Conservation (phyloP, 2,797 vertebrate genomes). For the Rhinoraja longicauda region DNA sequence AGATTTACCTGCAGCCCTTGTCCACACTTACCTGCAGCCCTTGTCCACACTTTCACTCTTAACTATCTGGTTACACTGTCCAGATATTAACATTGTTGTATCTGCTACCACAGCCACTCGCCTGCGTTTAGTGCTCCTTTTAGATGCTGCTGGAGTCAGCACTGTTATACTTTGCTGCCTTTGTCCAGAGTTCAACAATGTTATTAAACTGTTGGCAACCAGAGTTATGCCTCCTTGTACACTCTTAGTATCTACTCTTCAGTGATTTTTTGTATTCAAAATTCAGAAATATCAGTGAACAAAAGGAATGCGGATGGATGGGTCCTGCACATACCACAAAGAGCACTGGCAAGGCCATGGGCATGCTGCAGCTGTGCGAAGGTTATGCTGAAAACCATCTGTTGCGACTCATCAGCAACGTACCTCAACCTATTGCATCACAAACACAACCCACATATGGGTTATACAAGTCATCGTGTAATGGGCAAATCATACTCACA, state of each 20-base stretch:
- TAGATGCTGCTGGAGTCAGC: neutral
- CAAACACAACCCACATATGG: neutral
- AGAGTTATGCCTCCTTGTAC: too few relatives aligned
- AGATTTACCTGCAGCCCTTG: neutral
- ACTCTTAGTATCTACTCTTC: too few relatives aligned
- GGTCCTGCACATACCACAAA: neutral
- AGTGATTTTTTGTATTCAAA: neutral
- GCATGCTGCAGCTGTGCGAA: neutral
- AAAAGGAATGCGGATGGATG: neutral
- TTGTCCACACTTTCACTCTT: neutral
- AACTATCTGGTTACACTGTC: neutral
- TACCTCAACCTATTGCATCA: too few relatives aligned
- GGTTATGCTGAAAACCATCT: neutral
- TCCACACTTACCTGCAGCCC: neutral
- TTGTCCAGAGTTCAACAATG: neutral
- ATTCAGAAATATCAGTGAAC: neutral
- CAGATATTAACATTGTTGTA: too few relatives aligned
- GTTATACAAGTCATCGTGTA: neutral
- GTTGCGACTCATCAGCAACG: neutral
- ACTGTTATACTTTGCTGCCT: neutral
- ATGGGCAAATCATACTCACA: neutral
- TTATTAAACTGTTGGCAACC: neutral
- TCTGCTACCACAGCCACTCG: too few relatives aligned
- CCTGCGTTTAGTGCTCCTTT: neutral
- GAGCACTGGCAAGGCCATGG: neutral